Conservation (phyloP, 2,797 vertebrate species). For the Scyliorhinus canicula region DNA sequence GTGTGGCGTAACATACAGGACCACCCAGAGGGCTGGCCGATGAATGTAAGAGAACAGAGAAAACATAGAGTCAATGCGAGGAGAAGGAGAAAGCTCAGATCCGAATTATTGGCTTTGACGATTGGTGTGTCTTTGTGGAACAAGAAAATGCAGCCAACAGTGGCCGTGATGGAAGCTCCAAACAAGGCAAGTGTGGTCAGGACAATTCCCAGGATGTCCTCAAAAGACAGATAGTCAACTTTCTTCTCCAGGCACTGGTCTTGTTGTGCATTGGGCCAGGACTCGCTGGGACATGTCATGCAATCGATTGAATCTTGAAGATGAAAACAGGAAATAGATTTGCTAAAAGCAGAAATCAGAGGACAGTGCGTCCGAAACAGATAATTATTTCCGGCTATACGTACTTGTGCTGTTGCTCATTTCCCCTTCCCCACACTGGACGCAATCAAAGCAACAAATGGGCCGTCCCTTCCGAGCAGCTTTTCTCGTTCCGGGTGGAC, state of each 20-base stretch:
- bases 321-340: background rate
- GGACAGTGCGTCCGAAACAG: background rate
- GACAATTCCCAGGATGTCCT: conserved; percentile 55
- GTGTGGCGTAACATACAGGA: conserved; percentile 51
- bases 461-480: background rate
- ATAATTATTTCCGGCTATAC: no score
- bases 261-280: conserved; percentile 50
- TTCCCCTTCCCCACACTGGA: background rate
- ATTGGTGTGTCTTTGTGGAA: conserved; percentile 52
- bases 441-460: conserved; percentile 16
- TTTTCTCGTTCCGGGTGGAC: conserved; percentile 2
- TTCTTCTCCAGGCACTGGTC: conserved; percentile 48
- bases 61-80: conserved; percentile 47
- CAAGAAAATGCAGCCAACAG: conserved; percentile 49
- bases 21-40: conserved; percentile 47
- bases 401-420: conserved; percentile 10
- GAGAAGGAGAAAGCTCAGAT: conserved; percentile 49
- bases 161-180: conserved; percentile 50
- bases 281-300: conserved; percentile 47
- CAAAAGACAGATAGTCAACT: conserved; percentile 47
- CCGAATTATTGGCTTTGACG: conserved; percentile 52
- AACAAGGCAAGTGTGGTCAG: conserved; percentile 51
- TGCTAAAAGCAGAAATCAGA: background rate
- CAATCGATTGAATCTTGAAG: conserved; percentile 50
- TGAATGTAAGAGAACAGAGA: conserved; percentile 51